Evolutionary conservation across 1,140 invertebrate genomes (phyloP).

Genomic region (Solen grandis): DNA sequence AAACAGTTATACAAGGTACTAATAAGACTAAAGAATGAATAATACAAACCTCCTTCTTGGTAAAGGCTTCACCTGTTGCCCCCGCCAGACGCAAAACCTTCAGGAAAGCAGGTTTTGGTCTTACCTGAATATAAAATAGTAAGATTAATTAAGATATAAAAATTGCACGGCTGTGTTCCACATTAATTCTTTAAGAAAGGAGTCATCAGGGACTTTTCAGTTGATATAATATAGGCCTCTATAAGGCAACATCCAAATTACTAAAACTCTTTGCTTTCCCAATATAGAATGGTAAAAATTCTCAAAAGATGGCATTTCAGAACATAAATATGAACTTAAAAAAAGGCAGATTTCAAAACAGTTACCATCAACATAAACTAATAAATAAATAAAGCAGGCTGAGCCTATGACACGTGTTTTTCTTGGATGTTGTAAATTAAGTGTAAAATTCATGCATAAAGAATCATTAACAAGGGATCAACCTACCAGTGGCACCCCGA

Average conservation of each 20-base stretch:
- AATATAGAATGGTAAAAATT: not conserved
- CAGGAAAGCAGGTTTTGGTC: slow-evolving; percentile 59
- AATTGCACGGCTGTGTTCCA: not conserved
- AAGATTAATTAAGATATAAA: not conserved
- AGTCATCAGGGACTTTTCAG: not conserved
- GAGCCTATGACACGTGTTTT: too few species aligned
- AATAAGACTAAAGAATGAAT: too few species aligned
- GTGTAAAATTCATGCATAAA: too few species aligned
- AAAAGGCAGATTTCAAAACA: not conserved
- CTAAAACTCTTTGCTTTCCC: not conserved
- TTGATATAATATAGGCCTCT: not conserved
- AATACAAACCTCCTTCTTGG: slow-evolving; percentile 64
- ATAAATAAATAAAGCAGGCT: too few species aligned
- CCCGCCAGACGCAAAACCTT: slow-evolving; percentile 58
- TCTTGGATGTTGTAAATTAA: too few species aligned
- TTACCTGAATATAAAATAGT: slow-evolving; percentile 54
- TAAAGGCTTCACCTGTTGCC: slow-evolving; percentile 63
- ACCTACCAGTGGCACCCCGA: slow-evolving; percentile 23
- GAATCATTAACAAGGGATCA: too few species aligned
- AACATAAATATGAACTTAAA: not conserved
- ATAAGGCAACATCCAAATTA: not conserved
- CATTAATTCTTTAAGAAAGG: not conserved
- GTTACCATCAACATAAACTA: not conserved
- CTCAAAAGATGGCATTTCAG: not conserved
- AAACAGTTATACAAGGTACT: too few species aligned